Base-by-base conservation (phyloP, 2,113 vertebrate genomes). In the Crotalus horridus region DNA sequence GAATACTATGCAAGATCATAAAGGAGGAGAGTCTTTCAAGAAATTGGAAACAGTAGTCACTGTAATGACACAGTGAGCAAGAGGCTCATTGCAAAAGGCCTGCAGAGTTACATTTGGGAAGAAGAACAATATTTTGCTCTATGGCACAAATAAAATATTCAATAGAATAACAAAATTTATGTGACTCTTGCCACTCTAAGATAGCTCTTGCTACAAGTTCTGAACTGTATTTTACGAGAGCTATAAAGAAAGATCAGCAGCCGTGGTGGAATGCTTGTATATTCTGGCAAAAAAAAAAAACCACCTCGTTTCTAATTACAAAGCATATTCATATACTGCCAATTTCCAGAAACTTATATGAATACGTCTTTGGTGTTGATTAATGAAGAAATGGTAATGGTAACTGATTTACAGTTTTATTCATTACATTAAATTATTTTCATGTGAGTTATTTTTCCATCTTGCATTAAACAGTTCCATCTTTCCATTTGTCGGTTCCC, bases 341-440 rank as follows among this genome's bases (percentile, higher is more conserved):
- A 88, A 51, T 46, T 92, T 61, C 59, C 53, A 69, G 39, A 59
- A 85, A 43, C 39, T 33, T 58, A 13, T 33, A 29, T 26, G 12
- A 59, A 85, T 58, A 48, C 54, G 26, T 87, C 43, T 85, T 89
- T 89, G 39, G 89, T 85, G 53, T 92, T 89, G 53, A 92, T 33
- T 48, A 89, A 85, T 59, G 64, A 81, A 92, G 51, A 56, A 8
- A 69, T 9, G 39, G 20, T 55, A 88, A 59, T 26, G 54, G 51
- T 89, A 3, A 24, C 2, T 59, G 88, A 92, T 85, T 85, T 59
- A 85, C 69, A 85, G 12, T 58, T 54, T 59, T 55, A 92, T 59
- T 85, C 26, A n/a, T 10, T 92, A n/a, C 29, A 89, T 89, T 81
- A 59, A 89, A 92, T 89, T 85, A 88, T 85, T 89, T 89, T 64